Conservation (phyloP, 1,140 invertebrate genomes). For the Cydia fagiglandana region DNA sequence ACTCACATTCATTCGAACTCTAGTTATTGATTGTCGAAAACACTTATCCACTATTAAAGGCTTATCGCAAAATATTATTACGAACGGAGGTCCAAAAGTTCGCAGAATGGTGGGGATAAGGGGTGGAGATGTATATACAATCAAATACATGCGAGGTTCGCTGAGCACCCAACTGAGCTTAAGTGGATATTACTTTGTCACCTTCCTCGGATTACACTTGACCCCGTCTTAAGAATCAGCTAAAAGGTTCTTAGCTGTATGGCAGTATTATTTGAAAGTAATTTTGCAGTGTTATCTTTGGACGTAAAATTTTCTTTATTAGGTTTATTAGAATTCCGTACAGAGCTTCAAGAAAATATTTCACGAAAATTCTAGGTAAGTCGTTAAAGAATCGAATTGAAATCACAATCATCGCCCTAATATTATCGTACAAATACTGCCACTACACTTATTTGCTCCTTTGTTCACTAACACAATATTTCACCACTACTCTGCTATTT, state of each 20-base stretch:
- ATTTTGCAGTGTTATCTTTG: background rate
- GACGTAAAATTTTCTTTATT: background rate
- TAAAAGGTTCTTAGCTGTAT: background rate
- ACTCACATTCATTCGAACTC: background rate
- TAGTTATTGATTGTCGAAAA: no score
- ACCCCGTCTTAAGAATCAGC: slow-evolving; percentile 8
- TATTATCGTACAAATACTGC: background rate
- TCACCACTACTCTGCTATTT: background rate
- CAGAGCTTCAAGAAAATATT: background rate
- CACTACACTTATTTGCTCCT: background rate
- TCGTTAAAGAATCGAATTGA: no score
- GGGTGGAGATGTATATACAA: background rate
- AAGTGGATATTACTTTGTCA: slow-evolving; percentile 22
- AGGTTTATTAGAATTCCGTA: background rate
- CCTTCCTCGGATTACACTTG: slow-evolving; percentile 28
- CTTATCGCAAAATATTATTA: no score
- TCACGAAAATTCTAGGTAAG: background rate
- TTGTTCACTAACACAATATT: background rate
- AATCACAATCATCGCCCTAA: background rate
- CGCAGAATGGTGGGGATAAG: no score
- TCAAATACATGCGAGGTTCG: background rate
- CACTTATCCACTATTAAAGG: background rate
- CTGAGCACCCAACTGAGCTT: background rate
- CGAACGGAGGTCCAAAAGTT: no score
- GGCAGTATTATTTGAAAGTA: background rate